Evolutionary conservation across 2,888 invertebrate species (phyloP).

Genomic region (Chirona hameri): DNA sequence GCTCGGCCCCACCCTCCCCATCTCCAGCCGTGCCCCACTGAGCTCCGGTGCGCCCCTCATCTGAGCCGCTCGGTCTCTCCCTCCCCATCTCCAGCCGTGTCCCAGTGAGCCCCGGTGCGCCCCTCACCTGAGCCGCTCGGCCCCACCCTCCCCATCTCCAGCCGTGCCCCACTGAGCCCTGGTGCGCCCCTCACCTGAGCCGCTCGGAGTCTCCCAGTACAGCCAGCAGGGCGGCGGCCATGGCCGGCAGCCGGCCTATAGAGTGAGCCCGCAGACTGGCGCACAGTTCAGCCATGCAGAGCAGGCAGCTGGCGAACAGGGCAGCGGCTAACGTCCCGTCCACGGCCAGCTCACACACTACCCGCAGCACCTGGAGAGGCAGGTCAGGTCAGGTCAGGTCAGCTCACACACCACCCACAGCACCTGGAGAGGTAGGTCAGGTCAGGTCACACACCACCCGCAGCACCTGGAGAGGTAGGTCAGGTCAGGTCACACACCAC

Average conservation of each 20-base stretch:
- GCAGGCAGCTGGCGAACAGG: slow-evolving; percentile 66
- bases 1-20: too few relatives aligned
- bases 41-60: too few relatives aligned
- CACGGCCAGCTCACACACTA: not conserved
- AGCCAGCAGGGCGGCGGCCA: slow-evolving; percentile 60
- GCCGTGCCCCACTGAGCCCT: too few relatives aligned
- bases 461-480: too few relatives aligned
- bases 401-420: not conserved
- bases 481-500: not conserved
- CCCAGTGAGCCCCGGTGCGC: too few relatives aligned
- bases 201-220: slow-evolving; percentile 47
- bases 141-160: too few relatives aligned
- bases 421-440: not conserved
- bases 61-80: too few relatives aligned
- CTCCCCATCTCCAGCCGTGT: too few relatives aligned
- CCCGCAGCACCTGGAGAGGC: not conserved
- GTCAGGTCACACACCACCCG: too few relatives aligned
- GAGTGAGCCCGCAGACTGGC: slow-evolving; percentile 70
- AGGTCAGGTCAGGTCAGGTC: not conserved
- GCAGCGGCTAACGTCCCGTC: slow-evolving; percentile 45
- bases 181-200: too few relatives aligned
- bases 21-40: too few relatives aligned
- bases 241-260: slow-evolving; percentile 67
- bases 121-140: too few relatives aligned
- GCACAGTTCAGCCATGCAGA: slow-evolving; percentile 76